phyloP scores from a whole-genome alignment of 1,140 invertebrate genomes.

The Monochamus saltuarius region DNA sequence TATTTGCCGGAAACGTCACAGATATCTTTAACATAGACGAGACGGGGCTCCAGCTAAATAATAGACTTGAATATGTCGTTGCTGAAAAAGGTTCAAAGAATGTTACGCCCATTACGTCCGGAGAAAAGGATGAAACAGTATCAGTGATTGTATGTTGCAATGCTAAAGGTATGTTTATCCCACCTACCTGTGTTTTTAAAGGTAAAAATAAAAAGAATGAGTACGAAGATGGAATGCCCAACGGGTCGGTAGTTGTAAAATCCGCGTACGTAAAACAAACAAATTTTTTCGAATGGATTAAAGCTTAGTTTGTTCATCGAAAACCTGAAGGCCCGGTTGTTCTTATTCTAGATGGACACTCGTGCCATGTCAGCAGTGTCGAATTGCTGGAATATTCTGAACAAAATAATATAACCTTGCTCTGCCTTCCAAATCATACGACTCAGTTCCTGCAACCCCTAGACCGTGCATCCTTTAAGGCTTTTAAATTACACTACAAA shows the following conservation, averaged over 20 bases:
- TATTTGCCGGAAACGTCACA: too few species aligned
- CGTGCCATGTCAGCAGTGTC: conserved; percentile 32
- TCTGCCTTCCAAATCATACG: conserved; percentile 36
- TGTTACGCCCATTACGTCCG: conserved; percentile 11
- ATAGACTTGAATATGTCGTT: too few species aligned
- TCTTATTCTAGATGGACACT: conserved; percentile 43
- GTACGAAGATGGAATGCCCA: conserved; percentile 44
- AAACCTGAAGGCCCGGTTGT: conserved; percentile 38
- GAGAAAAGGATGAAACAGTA: conserved; percentile 41
- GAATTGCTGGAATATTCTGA: conserved; percentile 30
- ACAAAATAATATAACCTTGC: conserved; percentile 15
- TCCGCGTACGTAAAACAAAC: conserved; percentile 48
- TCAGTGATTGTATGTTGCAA: conserved; percentile 35
- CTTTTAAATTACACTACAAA: too few species aligned
- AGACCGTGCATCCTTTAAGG: conserved; percentile 20
- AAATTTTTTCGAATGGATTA: conserved; percentile 45
- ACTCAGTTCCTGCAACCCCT: conserved; percentile 45
- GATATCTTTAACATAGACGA: too few species aligned
- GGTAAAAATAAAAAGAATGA: conserved; percentile 47
- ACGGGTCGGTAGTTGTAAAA: conserved; percentile 41
- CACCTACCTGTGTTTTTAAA: conserved; percentile 41
- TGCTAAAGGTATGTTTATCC: conserved; percentile 27
- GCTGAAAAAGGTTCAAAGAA: not conserved
- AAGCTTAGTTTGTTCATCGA: conserved; percentile 37
- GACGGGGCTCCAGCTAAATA: too few species aligned